Conservation (phyloP, 2,797 vertebrate genomes). For the Phoebastria nigripes region DNA sequence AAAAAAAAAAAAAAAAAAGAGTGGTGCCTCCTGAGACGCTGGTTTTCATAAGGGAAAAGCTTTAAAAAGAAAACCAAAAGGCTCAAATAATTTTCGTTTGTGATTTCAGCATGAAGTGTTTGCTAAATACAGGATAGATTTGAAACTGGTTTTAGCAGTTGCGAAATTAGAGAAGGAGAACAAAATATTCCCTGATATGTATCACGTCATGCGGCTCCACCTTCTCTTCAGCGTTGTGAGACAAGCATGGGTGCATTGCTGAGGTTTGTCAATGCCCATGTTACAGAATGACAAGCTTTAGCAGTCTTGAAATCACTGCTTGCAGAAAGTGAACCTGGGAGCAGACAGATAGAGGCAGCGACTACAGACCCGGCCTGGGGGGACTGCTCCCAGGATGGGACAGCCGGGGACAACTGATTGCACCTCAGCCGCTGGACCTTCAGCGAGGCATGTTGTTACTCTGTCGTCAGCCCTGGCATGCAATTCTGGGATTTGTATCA, state of each 20-base stretch:
- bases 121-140: neutral
- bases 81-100: neutral
- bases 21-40: neutral
- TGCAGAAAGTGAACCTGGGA: neutral
- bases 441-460: too few relatives aligned
- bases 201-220: fast-evolving
- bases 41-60: neutral
- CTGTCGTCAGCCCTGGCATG: neutral
- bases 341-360: neutral
- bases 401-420: neutral
- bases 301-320: fast-evolving
- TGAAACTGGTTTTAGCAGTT: neutral
- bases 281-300: neutral
- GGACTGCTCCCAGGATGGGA: neutral
- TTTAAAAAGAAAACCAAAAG: neutral
- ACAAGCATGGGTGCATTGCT: neutral
- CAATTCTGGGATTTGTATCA: neutral
- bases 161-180: neutral
- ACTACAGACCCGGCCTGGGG: fast-evolving
- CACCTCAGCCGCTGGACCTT: too few relatives aligned
- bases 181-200: fast-evolving
- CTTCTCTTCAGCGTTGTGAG: neutral
- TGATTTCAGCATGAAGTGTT: neutral
- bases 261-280: neutral
- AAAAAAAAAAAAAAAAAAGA: neutral